Evolutionary conservation across 2,797 vertebrate species (phyloP), one percentile per base, ranked within the genome.

Genomic region (Sebastes nivosus): DNA sequence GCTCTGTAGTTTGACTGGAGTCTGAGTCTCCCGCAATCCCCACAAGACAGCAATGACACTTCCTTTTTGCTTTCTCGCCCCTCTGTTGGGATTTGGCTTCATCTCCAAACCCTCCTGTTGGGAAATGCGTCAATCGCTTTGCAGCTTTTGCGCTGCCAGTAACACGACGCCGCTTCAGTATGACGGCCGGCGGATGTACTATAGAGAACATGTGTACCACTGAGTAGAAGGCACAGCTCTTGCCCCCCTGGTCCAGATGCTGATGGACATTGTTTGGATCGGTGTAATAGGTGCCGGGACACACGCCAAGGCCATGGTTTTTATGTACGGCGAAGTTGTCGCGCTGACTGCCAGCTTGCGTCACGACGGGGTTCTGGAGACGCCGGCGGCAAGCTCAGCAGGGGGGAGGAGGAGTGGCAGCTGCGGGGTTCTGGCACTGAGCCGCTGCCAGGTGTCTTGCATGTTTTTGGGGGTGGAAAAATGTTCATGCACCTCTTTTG

Each of bases 281-380:
- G 22, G 72, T 76, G 84, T 92, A 89, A 88, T 69, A 65, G 81
- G 79, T 36, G 66, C 79, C 30, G 80, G 93, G 89, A 91, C 67
- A 32, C 54, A 24, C 20, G 86, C 94, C 93, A 93, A 67, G 88
- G 92, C 89, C 85, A 18, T 14, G 81, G 85, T 88, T 94, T 93
- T 92, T 89, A 87, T 95, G 94, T 92, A 86, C 72, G 69, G 79
- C 74, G 87, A 91, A 92, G 84, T 91, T 86, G 90, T 87, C 60
- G 67, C 57, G 24, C 75, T 22, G 72, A 76, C 79, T 90, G 92
- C 91, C 93, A 94, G 90, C 89, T 89, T 90, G 89, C 55, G 36
- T 92, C 92, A 89, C 87, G 52, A 76, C 89, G 73, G 89, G 89
- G 78, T 77, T 84, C 85, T 87, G 63, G 86, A 85, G 86, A 80